A percentile compares a stretch with the other conserved stretches of the same genome.
Conservation (phyloP, 2,888 invertebrate species). For the Empis livida region DNA sequence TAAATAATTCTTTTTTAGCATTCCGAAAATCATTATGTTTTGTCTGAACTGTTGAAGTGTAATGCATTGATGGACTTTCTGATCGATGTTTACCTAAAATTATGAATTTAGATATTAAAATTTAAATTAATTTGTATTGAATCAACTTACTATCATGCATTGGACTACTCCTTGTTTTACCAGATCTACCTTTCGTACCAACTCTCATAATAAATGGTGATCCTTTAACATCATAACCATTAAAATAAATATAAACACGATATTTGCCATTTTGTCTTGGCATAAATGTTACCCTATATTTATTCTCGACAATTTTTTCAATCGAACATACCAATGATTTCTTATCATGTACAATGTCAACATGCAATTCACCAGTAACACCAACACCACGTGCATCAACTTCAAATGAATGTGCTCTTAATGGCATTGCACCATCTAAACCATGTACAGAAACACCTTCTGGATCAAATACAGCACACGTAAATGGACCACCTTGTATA, state of each 20-base stretch:
- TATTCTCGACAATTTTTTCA: constrained; percentile 62
- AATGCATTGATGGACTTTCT: constrained; percentile 36
- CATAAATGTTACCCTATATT: constrained; percentile 66
- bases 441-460: constrained; percentile 74
- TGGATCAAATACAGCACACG: constrained; percentile 91
- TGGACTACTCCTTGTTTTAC: constrained; percentile 42
- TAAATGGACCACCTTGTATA: constrained; percentile 92
- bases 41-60: constrained; percentile 27
- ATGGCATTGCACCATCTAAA: constrained; percentile 68
- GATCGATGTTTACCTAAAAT: constrained; percentile 27
- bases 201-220: constrained; percentile 81
- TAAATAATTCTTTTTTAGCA: constrained; percentile 17
- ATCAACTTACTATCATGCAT: constrained; percentile 39
- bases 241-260: constrained; percentile 81
- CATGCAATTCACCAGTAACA: constrained; percentile 73
- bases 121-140: background rate
- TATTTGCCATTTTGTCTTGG: constrained; percentile 69
- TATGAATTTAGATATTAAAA: too few species aligned
- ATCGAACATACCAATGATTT: constrained; percentile 71
- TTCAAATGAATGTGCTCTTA: constrained; percentile 78
- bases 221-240: constrained; percentile 72
- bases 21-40: constrained; percentile 31
- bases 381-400: constrained; percentile 63
- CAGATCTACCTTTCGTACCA: constrained; percentile 51
- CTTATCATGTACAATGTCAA: constrained; percentile 85